Base-by-base conservation (phyloP, 92 coral and sea anemone genomes). In the Galaxea fascicularis region DNA sequence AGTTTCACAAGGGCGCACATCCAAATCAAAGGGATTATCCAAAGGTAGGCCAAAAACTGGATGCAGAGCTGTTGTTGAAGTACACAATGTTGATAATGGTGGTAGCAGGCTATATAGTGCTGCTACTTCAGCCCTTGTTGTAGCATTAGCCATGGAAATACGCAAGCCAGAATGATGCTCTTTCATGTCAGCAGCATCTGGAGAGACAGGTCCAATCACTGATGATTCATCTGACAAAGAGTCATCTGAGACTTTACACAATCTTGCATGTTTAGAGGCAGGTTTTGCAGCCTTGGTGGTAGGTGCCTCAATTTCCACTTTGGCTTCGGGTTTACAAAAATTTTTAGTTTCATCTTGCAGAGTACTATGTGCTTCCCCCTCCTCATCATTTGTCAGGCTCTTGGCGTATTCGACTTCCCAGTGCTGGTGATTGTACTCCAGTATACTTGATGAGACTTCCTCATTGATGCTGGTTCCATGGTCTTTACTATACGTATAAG, bases 71-170 rank as follows among this genome's bases (percentile, higher is more conserved):
- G n/a, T n/a, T 4, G 1, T 12, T 47, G 75, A 49, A 4, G 67
- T 13, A 11, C 53, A 31, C 25, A 28, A 24, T 41, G 56, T 5
- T 20, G 66, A 7, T 46, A 79, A 0, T 18, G 31, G 52, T 27
- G 76, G 75, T 20, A 79, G 21, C 1, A 66, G 10, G 20, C 52
- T 71, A 53, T 27, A 69, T 62, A 79, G 66, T 11, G 90, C 81
- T 26, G 90, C 90, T 49, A 44, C 53, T 71, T 86, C 85, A 78
- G 75, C 90, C 72, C 81, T 86, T 29, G 80, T 79, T 62, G 30
- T 71, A 56, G 76, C 86, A 20, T 63, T 52, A 58, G 47, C 69
- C 51, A 78, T 78, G 30, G 81, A 73, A 51, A 14, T 39, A 17
- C 29, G 46, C 22, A 65, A 25, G 71, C 20, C 17, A 31, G 66